Percentiles rank a stretch among this genome's conserved stretches.
Conservation (phyloP, 2,888 invertebrate genomes). For the Drosophila suboccidentalis region DNA sequence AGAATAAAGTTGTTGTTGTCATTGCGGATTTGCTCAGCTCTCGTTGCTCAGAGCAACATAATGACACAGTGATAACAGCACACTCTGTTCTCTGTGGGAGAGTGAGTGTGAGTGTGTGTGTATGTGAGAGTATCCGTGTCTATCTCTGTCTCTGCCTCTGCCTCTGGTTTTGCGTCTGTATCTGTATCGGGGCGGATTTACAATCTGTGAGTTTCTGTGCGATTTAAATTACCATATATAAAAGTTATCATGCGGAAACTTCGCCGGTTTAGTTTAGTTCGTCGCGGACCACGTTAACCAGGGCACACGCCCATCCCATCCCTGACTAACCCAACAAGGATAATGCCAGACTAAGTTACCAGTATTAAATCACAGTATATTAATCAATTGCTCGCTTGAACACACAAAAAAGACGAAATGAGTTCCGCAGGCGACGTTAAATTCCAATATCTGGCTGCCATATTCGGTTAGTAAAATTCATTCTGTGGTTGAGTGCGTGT, state of each 20-base stretch:
- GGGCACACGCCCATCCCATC: slow-evolving; percentile 5
- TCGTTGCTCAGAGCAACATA: slow-evolving; percentile 58
- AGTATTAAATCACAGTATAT: background rate
- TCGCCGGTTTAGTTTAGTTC: slow-evolving; percentile 65
- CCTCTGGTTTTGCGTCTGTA: background rate
- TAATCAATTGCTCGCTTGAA: background rate
- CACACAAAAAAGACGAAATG: slow-evolving; percentile 21
- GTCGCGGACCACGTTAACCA: slow-evolving; percentile 18
- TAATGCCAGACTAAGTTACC: slow-evolving; percentile 22
- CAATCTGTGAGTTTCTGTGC: slow-evolving; percentile 37
- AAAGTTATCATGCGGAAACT: slow-evolving; percentile 59
- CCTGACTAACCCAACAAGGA: slow-evolving; percentile 16
- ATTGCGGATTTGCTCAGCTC: slow-evolving; percentile 16
- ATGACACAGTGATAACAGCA: slow-evolving; percentile 57
- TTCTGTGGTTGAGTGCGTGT: background rate
- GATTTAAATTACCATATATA: slow-evolving; percentile 59
- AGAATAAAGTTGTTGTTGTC: slow-evolving; percentile 15
- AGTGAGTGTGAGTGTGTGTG: background rate
- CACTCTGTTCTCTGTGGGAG: slow-evolving; percentile 32
- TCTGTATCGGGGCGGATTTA: slow-evolving; percentile 11
- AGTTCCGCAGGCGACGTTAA: slow-evolving; percentile 56
- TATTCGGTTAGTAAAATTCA: slow-evolving; percentile 76
- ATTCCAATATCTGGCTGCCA: slow-evolving; percentile 81
- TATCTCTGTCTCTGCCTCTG: slow-evolving; percentile 5
- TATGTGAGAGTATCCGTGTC: slow-evolving; percentile 4